Evolutionary conservation across 2,113 vertebrate species (phyloP).

Genomic region (Paramisgurnus dabryanus): DNA sequence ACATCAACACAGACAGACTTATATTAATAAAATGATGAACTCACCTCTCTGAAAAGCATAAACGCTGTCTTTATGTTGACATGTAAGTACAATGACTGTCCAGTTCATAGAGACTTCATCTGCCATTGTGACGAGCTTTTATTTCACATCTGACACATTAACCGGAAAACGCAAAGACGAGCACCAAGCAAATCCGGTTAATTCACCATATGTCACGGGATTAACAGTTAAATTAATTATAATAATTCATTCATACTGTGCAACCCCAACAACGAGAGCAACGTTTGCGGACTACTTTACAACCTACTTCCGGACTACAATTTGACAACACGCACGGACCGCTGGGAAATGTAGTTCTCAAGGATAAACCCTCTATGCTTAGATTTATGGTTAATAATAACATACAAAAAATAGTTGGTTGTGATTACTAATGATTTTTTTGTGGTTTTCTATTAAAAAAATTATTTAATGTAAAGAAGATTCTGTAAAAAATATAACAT

Average conservation of each 20-base stretch:
- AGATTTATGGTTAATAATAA: not conserved
- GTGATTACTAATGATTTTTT: too few species aligned
- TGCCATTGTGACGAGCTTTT: conserved; percentile 1
- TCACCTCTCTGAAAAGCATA: conserved; percentile 84
- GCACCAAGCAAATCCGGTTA: not conserved
- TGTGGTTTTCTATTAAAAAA: too few species aligned
- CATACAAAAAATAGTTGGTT: not conserved
- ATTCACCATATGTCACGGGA: not conserved
- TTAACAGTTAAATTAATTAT: not conserved
- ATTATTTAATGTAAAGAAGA: too few species aligned
- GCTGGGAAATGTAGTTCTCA: conserved; percentile 13
- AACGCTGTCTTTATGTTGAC: conserved; percentile 84
- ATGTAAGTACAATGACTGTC: conserved; percentile 85
- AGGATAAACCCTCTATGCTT: too few species aligned
- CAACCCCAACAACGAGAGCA: not conserved
- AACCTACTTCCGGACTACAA: not conserved
- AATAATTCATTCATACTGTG: not conserved
- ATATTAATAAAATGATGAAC: not conserved
- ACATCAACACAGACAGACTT: not conserved
- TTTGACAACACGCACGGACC: not conserved
- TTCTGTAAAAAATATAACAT: too few species aligned
- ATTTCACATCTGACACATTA: not conserved
- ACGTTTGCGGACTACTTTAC: not conserved
- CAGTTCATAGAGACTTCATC: conserved; percentile 62
- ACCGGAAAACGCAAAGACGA: not conserved